phyloP scores from a whole-genome alignment of 2,888 invertebrate species.

The Heteromurus nitidus region DNA sequence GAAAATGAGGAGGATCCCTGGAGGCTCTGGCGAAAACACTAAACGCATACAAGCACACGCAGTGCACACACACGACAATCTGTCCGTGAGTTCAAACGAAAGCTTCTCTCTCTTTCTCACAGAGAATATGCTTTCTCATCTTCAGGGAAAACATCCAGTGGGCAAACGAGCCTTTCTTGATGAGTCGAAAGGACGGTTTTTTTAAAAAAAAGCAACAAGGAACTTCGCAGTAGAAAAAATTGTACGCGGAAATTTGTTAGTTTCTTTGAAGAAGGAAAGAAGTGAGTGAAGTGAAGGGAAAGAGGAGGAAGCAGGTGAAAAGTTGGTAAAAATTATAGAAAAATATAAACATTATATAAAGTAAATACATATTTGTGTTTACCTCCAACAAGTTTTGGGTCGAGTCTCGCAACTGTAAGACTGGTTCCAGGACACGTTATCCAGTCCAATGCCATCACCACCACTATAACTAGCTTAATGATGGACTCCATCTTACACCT shows the following conservation, averaged over 20 bases:
- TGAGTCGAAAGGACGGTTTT: neutral
- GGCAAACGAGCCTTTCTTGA: conserved; percentile 14
- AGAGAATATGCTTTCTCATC: neutral
- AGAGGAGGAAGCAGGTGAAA: conserved; percentile 9
- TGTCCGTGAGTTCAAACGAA: neutral
- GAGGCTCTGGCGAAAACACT: neutral
- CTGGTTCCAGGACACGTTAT: conserved; percentile 43
- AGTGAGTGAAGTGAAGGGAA: too few species aligned
- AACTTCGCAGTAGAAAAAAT: neutral
- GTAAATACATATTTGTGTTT: conserved; percentile 26
- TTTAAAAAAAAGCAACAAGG: conserved; percentile 24
- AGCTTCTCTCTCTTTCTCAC: neutral
- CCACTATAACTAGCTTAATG: neutral
- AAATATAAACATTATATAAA: too few species aligned
- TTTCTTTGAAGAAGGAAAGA: too few species aligned
- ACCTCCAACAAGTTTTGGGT: conserved; percentile 53
- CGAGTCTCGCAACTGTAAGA: conserved; percentile 51
- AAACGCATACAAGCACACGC: conserved; percentile 3
- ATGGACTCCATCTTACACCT: neutral
- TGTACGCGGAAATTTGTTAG: too few species aligned
- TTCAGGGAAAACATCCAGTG: conserved; percentile 11
- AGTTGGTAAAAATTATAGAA: too few species aligned
- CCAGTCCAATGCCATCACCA: conserved; percentile 36
- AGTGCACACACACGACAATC: neutral
- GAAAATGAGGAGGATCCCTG: conserved; percentile 10